Percentiles rank a stretch among this genome's conserved stretches.
Evolutionary conservation across 2,888 invertebrate species (phyloP).

Genomic region (Nysson spinosus): DNA sequence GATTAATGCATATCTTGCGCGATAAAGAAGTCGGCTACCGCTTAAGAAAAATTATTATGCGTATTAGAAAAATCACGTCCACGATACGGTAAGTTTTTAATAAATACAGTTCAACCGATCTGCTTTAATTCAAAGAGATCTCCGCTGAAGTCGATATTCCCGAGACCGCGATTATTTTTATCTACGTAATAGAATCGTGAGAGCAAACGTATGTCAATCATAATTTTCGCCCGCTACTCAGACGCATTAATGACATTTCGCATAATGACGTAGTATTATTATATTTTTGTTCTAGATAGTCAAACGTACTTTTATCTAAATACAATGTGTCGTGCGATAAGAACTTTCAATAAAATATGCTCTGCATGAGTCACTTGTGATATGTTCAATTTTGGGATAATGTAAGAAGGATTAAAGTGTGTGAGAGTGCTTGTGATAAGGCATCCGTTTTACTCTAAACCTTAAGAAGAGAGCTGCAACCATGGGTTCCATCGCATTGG

Average conservation of each 20-base stretch:
- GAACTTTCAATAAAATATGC: neutral
- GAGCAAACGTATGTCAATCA: neutral
- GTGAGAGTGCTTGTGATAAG: conserved; percentile 3
- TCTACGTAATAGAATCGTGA: neutral
- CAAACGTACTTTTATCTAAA: conserved; percentile 28
- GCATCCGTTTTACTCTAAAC: conserved; percentile 28
- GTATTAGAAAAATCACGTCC: no score
- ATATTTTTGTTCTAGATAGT: conserved; percentile 32
- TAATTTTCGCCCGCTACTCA: neutral
- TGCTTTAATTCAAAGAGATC: conserved; percentile 1
- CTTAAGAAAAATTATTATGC: no score
- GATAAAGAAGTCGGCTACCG: no score
- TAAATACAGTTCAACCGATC: conserved; percentile 2
- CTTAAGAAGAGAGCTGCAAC: conserved; percentile 27
- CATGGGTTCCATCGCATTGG: conserved; percentile 81
- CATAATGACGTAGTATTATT: neutral
- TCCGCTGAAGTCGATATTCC: conserved; percentile 9
- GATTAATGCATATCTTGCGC: no score
- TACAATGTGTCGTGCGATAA: conserved; percentile 32
- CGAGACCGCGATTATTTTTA: conserved; percentile 15
- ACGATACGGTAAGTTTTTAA: conserved; percentile 16
- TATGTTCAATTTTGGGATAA: conserved; percentile 22
- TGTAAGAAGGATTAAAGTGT: conserved; percentile 27
- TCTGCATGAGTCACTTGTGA: conserved; percentile 32
- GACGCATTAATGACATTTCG: neutral